Evolutionary conservation across 2,113 vertebrate genomes (phyloP), one percentile per base, ranked within the genome.

Genomic region (Coturnix japonica): DNA sequence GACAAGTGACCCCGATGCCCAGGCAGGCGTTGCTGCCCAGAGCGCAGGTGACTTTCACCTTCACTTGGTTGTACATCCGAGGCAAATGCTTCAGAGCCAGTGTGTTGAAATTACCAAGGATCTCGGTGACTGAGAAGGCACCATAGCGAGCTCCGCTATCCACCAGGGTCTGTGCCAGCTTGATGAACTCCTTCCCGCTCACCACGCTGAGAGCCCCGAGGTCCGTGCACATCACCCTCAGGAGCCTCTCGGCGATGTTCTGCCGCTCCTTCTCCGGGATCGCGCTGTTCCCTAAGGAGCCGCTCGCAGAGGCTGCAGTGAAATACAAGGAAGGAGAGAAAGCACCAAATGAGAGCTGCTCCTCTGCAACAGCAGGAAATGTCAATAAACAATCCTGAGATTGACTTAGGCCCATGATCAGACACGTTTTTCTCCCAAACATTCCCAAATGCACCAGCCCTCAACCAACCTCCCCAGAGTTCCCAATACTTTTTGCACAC

Each of bases 21-120:
- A 99, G 97, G n/a, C 99, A 99, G 7, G 98, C 97, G 0, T 99
- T 99, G 95, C 99, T 99, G 91, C 99, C 99, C 23, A 99, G 97
- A 33, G 99, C 99, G 1, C 99, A 99, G 4, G 99, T 99, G 93
- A 99, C 99, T 89, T 99, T 99, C 78, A 99, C 99, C 95, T 99
- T 99, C 90, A 99, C 99, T 95, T 99, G 99, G 98, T 99, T 99
- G 98, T 99, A 99, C 99, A 99, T 99, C 89, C 99, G 98, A 3
- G 99, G 99, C 94, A 99, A 97, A 95, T 99, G 99, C 89, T 99
- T 99, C 89, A 99, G 97, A 0, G 99, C 99, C 96, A 99, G 97
- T 0, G 98, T 98, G 96, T 98, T 99, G 98, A 99, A 99, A 93
- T 99, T 99, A 77, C 99, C 99, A 14, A 99, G 97, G 84, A 99